phyloP scores from a whole-genome alignment of 2,888 invertebrate genomes.

The Cylloceria caligata region DNA sequence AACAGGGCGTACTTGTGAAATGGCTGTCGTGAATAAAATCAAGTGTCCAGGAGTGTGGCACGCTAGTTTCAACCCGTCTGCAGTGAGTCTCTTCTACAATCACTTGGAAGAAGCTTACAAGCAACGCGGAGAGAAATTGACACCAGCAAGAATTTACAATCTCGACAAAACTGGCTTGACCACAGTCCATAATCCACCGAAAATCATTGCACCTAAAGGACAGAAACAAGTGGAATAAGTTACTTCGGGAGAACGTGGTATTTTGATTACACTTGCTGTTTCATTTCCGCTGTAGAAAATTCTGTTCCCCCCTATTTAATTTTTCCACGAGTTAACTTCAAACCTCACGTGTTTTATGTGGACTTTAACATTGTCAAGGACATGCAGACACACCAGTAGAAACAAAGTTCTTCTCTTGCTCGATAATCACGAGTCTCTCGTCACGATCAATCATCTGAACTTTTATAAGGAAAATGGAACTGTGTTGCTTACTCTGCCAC shows the following conservation, averaged over 20 bases:
- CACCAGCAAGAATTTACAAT: slow-evolving; percentile 78
- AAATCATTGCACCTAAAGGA: slow-evolving; percentile 79
- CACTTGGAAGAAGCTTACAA: slow-evolving; percentile 68
- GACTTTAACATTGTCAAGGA: no score
- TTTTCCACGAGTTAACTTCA: slow-evolving; percentile 78
- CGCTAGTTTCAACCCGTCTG: slow-evolving; percentile 70
- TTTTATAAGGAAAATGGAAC: slow-evolving; percentile 80
- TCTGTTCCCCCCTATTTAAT: slow-evolving; percentile 81
- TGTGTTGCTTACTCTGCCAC: slow-evolving; percentile 71
- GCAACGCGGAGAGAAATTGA: slow-evolving; percentile 62
- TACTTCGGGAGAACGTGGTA: slow-evolving; percentile 81
- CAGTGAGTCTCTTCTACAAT: slow-evolving; percentile 70
- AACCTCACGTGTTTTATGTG: slow-evolving; percentile 77
- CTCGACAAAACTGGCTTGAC: slow-evolving; percentile 82
- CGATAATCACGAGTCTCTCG: slow-evolving; percentile 79
- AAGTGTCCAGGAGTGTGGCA: slow-evolving; percentile 51
- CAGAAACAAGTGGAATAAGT: slow-evolving; percentile 82
- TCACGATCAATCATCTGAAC: slow-evolving; percentile 74
- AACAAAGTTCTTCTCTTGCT: slow-evolving; percentile 75
- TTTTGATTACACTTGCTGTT: slow-evolving; percentile 77
- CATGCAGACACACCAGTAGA: no score
- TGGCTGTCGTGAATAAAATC: slow-evolving; percentile 61
- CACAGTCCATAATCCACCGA: slow-evolving; percentile 81
- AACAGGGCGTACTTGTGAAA: slow-evolving; percentile 73
- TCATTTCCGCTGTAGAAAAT: slow-evolving; percentile 80